These are phyloP conservation scores for Sebastiscus tertius DNA, from an alignment of 2,797 vertebrate species.

Conservation along the genomic window DNA sequence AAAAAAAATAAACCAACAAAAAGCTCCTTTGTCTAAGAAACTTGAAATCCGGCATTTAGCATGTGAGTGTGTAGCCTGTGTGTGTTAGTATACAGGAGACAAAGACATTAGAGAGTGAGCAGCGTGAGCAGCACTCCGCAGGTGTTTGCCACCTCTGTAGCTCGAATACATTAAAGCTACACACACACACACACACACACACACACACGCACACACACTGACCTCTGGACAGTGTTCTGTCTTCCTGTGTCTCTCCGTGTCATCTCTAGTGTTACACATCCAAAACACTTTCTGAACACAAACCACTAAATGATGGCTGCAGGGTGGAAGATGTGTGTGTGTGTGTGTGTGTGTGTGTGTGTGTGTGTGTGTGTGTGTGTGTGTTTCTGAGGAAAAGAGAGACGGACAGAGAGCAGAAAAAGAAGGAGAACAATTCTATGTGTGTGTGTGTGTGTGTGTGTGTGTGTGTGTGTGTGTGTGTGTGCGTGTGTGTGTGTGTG, in stretches of 20 bases:
- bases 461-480: slow-evolving; percentile 42
- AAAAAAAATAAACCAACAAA: slow-evolving; percentile 9
- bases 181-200: slow-evolving; percentile 40
- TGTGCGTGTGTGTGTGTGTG: slow-evolving; percentile 34
- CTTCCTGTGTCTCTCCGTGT: slow-evolving; percentile 74
- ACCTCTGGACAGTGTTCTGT: slow-evolving; percentile 84
- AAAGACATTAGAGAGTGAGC: slow-evolving; percentile 40
- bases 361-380: slow-evolving; percentile 8
- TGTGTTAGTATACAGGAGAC: slow-evolving; percentile 12
- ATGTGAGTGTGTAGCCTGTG: neutral
- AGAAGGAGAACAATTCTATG: slow-evolving; percentile 22
- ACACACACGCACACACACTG: slow-evolving; percentile 43
- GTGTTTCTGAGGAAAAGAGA: slow-evolving; percentile 14
- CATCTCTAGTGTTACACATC: slow-evolving; percentile 81
- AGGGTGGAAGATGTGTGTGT: slow-evolving; percentile 51
- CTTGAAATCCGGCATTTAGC: neutral
- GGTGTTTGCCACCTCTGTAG: slow-evolving; percentile 57
- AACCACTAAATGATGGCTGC: slow-evolving; percentile 84
- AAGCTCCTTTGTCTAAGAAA: slow-evolving; percentile 15
- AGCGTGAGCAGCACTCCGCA: slow-evolving; percentile 43
- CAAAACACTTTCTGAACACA: slow-evolving; percentile 85
- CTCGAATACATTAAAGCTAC: slow-evolving; percentile 64
- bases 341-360: slow-evolving; percentile 28
- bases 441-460: slow-evolving; percentile 31
- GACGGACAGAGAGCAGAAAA: slow-evolving; percentile 22